Evolutionary conservation across 1,140 invertebrate genomes (phyloP).

Genomic region (Teleopsis dalmanni): DNA sequence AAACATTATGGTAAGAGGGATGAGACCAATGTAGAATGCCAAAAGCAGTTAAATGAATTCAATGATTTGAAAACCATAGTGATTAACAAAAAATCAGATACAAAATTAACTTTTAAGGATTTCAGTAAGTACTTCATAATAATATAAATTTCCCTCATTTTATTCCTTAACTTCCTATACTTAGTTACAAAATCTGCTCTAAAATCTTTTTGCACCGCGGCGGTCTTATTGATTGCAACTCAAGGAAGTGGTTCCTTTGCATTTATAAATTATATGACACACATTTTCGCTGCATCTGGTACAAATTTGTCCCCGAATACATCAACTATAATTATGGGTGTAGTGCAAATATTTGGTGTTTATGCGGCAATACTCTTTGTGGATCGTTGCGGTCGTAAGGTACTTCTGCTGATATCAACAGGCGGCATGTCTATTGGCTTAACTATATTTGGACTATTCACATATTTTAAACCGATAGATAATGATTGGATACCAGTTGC

Average conservation of each 20-base stretch:
- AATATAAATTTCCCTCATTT: not conserved
- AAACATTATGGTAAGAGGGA: slow-evolving; percentile 15
- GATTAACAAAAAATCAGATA: not conserved
- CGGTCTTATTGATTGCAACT: slow-evolving; percentile 27
- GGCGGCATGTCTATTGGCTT: slow-evolving; percentile 12
- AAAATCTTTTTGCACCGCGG: slow-evolving; percentile 19
- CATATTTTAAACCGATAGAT: slow-evolving; percentile 3
- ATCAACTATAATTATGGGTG: slow-evolving; percentile 66
- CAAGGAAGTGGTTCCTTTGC: slow-evolving; percentile 50
- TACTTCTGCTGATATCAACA: slow-evolving; percentile 14
- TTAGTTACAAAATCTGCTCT: slow-evolving; percentile 23
- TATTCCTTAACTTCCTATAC: not conserved
- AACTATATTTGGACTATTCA: slow-evolving; percentile 7
- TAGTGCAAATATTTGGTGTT: slow-evolving; percentile 27
- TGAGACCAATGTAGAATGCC: not conserved
- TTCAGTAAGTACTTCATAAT: slow-evolving; percentile 22
- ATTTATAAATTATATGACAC: slow-evolving; percentile 51
- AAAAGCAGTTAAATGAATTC: slow-evolving; percentile 10
- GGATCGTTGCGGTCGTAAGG: slow-evolving; percentile 16
- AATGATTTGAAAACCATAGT: slow-evolving; percentile 17
- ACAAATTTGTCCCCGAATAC: slow-evolving; percentile 51
- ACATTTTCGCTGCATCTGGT: slow-evolving; percentile 61
- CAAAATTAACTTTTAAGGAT: slow-evolving; percentile 21
- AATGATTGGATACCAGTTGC: slow-evolving; percentile 22
- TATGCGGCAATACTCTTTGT: slow-evolving; percentile 9